Evolutionary conservation across 2,113 vertebrate species (phyloP).

Genomic region (Typhlomys cinereus): DNA sequence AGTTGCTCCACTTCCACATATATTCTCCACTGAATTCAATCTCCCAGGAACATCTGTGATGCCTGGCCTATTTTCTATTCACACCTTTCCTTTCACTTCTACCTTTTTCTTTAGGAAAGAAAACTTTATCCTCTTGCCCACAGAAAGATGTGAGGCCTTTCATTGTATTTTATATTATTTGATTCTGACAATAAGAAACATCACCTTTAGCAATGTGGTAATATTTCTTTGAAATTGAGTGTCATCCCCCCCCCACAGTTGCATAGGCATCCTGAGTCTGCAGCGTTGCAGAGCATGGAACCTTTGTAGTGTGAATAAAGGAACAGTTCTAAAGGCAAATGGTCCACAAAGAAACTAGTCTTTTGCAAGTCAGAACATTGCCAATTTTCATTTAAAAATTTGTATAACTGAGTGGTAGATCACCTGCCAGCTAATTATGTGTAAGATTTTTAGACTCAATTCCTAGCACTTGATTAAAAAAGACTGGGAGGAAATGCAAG

Average conservation of each 20-base stretch:
- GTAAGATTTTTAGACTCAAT: not conserved
- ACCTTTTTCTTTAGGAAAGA: not conserved
- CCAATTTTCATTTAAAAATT: not conserved
- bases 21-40: not conserved
- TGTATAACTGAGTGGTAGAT: not conserved
- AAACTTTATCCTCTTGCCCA: too few species aligned
- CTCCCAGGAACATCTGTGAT: not conserved
- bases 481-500: too few species aligned
- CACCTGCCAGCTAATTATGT: not conserved
- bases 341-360: not conserved
- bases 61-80: not conserved
- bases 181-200: too few species aligned
- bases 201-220: too few species aligned
- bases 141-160: too few species aligned
- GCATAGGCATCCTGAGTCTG: not conserved
- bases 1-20: not conserved
- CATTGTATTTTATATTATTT: too few species aligned
- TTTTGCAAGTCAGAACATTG: constrained; percentile 6
- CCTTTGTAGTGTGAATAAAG: not conserved
- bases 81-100: not conserved
- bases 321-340: not conserved
- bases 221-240: too few species aligned
- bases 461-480: not conserved
- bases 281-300: not conserved
- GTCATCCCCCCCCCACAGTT: not conserved